Base-by-base conservation (phyloP, 1,140 invertebrate genomes). In the Carposina sasakii region DNA sequence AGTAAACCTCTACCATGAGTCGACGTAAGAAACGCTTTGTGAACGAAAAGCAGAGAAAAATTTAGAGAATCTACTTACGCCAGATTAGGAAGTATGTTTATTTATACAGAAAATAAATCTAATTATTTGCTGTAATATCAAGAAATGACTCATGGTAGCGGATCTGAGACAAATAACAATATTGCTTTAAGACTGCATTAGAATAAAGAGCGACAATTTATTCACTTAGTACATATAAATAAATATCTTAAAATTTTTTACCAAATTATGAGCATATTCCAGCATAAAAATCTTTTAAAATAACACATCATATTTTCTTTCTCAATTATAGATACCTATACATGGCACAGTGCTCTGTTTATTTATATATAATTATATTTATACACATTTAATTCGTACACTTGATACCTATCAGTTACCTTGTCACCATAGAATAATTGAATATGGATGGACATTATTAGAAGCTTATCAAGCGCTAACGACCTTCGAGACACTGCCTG, bases 351-450 rank as follows among this genome's bases (percentile, higher is more conserved):
- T 69, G 81, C 77, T 81, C 71, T 70, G 71, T 77, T 74, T 66
- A 70, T 76, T 65, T 77, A 73, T 75, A 66, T 71, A 72, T 77
- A 77, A 19, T 39, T 39, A 21, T 39, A n/a, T n/a, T n/a, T n/a
- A n/a, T n/a, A n/a, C 60, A 71, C 73, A 54, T 44, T 70, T 68
- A 71, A 67, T 67, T 68, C 62, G 60, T 76, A 71, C 72, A 74
- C 64, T 71, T 65, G 72, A 60, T 63, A 78, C 70, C 68, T 83
- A 78, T 67, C 69, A 69, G 71, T 75, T 76, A 83, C 79, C 79
- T 81, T 81, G 77, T 84, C 77, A 76, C 77, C 77, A 81, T 81
- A 79, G 70, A 79, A 76, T 84, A 84, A 84, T 84, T 84, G 77
- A 84, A 77, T 72, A 81, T 84, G 77, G 81, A 84, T 84, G 81